Base-by-base conservation (phyloP, 2,113 vertebrate species). In the Myotis davidii region DNA sequence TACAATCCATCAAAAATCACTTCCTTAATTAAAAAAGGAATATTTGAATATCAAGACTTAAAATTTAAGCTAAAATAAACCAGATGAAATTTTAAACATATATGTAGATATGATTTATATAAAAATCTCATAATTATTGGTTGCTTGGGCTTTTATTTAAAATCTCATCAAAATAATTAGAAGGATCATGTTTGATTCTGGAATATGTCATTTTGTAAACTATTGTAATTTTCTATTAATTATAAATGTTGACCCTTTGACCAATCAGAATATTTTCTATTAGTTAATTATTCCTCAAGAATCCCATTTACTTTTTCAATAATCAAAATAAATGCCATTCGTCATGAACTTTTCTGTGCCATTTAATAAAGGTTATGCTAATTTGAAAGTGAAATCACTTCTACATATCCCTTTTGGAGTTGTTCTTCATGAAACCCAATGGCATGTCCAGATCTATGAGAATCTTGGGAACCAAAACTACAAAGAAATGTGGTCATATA, bases 211-310 rank as follows among this genome's bases (percentile, higher is more conserved):
- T 92, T 95, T 94, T 94, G 37, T 93, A 96, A 96, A 84, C 83
- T 74, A 85, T 37, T 93, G 12, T 67, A 95, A 96, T 94, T 98
- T 97, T 88, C 34, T 52, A 84, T 96, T 90, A 95, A 96, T 97
- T 97, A 86, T 91, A 87, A 96, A 76, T 92, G 39, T 89, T 96
- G 94, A 96, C 85, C 92, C 92, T 54, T 95, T 92, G 82, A 88
- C 92, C 94, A 97, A 93, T 91, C 56, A 92, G 81, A 96, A 95
- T 29, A 85, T 95, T 92, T 95, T 92, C 56, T 81, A 90, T 59
- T n/a, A 50, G 54, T 85, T 91, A 95, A 96, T 97, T 97, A 95
- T 97, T 89, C 37, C 65, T 91, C 64, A 77, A 73, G 39, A 76
- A 95, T 92, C 8, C 27, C 69, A 96, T 90, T 94, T 95, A 97